A percentile compares a stretch with the other conserved stretches of the same genome.
Evolutionary conservation across 2,797 vertebrate genomes (phyloP).

Genomic region (Tolypeutes matacus): DNA sequence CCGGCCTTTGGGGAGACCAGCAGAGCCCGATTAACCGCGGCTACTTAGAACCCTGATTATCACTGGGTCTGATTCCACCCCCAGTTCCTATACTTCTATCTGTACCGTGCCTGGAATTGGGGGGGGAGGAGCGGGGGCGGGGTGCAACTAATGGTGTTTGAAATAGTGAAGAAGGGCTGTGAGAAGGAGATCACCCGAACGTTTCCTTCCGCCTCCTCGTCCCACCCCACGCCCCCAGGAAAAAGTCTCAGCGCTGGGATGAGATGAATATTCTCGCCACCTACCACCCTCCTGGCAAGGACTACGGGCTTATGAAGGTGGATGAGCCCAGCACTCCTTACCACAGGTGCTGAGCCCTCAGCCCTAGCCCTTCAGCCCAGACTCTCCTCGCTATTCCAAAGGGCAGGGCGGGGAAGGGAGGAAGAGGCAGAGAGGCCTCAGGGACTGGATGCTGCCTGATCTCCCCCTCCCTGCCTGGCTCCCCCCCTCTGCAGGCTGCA

Average conservation of each 20-base stretch:
- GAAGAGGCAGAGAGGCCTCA: neutral
- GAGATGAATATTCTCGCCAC: conserved; percentile 85
- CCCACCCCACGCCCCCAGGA: conserved; percentile 61
- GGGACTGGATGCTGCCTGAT: neutral
- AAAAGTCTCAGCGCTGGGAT: conserved; percentile 84
- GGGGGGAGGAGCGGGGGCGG: neutral
- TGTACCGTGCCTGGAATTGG: neutral
- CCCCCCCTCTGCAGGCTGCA: conserved; percentile 40
- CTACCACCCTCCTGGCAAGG: conserved; percentile 78
- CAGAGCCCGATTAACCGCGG: neutral
- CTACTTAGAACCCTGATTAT: neutral
- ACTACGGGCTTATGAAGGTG: conserved; percentile 77
- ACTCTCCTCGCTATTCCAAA: neutral
- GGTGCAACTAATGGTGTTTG: conserved; percentile 5
- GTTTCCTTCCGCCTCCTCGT: neutral
- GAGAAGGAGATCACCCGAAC: neutral
- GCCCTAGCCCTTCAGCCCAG: neutral
- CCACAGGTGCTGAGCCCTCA: conserved; percentile 66
- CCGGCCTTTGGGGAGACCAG: neutral
- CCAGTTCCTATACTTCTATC: neutral
- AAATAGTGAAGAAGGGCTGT: neutral
- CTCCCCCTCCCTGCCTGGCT: neutral
- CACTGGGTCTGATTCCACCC: neutral
- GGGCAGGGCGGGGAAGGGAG: no score
- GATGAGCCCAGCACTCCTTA: conserved; percentile 80